These are phyloP conservation scores for Leptobrachium leishanense DNA, from an alignment of 2,113 vertebrate species.

Conservation along the genomic window DNA sequence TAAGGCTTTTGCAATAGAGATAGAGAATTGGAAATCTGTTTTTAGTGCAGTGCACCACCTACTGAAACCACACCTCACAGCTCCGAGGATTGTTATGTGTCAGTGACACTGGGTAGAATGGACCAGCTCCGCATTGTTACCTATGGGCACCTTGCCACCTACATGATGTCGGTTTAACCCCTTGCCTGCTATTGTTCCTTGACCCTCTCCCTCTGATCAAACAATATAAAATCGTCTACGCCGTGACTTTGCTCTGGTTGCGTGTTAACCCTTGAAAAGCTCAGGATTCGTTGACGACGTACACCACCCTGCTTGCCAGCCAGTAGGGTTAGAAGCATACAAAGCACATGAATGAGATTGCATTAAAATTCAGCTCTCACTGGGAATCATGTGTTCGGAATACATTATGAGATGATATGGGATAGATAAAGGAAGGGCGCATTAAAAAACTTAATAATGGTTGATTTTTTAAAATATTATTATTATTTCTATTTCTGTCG, in stretches of 20 bases:
- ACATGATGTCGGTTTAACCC: too few relatives aligned
- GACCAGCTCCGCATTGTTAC: too few relatives aligned
- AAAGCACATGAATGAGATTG: not conserved
- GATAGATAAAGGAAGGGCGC: too few relatives aligned
- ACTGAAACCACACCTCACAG: slow-evolving; percentile 33
- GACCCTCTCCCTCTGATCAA: too few relatives aligned
- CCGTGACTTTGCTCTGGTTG: not conserved
- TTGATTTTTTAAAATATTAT: too few relatives aligned
- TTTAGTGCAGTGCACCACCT: slow-evolving; percentile 47
- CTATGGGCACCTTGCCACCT: too few relatives aligned
- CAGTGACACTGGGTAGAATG: not conserved
- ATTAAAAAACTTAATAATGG: too few relatives aligned
- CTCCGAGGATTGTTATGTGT: slow-evolving; percentile 3
- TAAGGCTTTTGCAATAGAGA: slow-evolving; percentile 35
- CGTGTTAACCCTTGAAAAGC: not conserved
- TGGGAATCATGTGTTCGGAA: not conserved
- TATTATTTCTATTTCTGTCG: too few relatives aligned
- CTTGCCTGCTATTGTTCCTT: too few relatives aligned
- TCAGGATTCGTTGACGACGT: not conserved
- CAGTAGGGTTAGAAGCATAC: not conserved
- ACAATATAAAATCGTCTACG: too few relatives aligned
- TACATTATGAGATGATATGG: too few relatives aligned
- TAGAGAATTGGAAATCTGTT: slow-evolving; percentile 13
- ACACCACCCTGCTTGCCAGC: not conserved
- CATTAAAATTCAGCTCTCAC: not conserved